A percentile compares a stretch with the other conserved stretches of the same genome.
Conservation (phyloP, 1,140 invertebrate species). For the Mamestra configurata region DNA sequence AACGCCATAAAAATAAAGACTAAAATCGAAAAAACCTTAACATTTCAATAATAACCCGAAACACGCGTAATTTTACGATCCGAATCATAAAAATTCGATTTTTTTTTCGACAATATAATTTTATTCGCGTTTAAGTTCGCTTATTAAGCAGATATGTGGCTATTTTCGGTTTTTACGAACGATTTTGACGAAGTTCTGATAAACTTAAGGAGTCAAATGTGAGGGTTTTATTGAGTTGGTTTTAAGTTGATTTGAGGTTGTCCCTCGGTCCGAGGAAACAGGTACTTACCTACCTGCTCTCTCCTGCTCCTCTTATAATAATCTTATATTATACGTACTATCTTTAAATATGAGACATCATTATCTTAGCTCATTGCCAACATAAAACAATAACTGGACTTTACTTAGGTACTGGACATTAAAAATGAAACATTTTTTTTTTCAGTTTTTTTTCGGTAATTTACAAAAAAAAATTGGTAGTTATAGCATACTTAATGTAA, state of each 20-base stretch:
- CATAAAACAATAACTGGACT: too few relatives aligned
- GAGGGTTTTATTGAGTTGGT: slow-evolving; percentile 11
- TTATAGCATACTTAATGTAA: too few relatives aligned
- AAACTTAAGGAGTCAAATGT: slow-evolving; percentile 20
- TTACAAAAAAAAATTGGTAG: too few relatives aligned
- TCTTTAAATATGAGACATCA: not conserved
- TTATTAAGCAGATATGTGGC: slow-evolving; percentile 34
- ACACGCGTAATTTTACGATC: slow-evolving; percentile 46
- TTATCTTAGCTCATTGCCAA: not conserved
- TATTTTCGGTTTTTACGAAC: slow-evolving; percentile 21
- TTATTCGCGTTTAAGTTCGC: slow-evolving; percentile 41
- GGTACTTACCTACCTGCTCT: slow-evolving; percentile 9
- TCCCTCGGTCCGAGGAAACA: not conserved
- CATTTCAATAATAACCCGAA: slow-evolving; percentile 25
- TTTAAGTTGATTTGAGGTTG: not conserved
- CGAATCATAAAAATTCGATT: slow-evolving; percentile 41
- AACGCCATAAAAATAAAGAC: not conserved
- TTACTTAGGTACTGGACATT: too few relatives aligned
- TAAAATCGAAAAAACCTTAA: slow-evolving; percentile 4
- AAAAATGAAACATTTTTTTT: too few relatives aligned
- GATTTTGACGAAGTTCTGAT: slow-evolving; percentile 41
- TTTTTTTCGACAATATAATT: slow-evolving; percentile 37
- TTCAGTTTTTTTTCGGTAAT: too few relatives aligned
- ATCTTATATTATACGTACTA: not conserved
- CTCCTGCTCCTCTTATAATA: not conserved